Evolutionary conservation across 2,797 vertebrate genomes (phyloP).

Genomic region (Strix occidentalis): DNA sequence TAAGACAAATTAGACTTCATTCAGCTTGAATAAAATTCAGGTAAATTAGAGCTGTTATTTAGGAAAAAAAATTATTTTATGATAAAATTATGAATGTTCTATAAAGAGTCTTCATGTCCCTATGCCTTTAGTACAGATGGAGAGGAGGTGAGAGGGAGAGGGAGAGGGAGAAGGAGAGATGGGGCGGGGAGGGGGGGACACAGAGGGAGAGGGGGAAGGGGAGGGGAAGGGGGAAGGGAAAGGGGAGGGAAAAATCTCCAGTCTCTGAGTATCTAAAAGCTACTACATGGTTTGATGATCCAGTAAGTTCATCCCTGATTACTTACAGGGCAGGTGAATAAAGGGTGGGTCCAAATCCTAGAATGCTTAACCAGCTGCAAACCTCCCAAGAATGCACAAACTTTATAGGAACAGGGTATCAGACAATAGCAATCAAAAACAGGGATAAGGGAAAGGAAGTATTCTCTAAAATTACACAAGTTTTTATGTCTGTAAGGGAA

Average conservation of each 20-base stretch:
- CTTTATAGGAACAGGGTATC: not conserved
- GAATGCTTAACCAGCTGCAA: not conserved
- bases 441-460: not conserved
- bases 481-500: not conserved
- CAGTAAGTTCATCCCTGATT: not conserved
- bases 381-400: not conserved
- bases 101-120: not conserved
- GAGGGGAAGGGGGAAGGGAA: no score
- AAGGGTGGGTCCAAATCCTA: not conserved
- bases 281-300: not conserved
- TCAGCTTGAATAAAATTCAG: not conserved
- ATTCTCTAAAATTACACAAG: not conserved
- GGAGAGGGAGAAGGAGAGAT: no score
- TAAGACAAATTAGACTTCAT: not conserved
- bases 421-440: not conserved
- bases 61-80: not conserved
- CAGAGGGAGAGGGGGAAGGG: no score
- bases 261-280: not conserved
- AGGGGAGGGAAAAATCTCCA: not conserved
- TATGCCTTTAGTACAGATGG: not conserved
- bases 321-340: not conserved
- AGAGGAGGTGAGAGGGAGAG: accelerated
- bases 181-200: no score
- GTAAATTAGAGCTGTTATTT: not conserved
- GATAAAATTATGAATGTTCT: not conserved